These are phyloP conservation scores for Neuroscelio doddi DNA, from an alignment of 2,888 invertebrate species.

Conservation along the genomic window DNA sequence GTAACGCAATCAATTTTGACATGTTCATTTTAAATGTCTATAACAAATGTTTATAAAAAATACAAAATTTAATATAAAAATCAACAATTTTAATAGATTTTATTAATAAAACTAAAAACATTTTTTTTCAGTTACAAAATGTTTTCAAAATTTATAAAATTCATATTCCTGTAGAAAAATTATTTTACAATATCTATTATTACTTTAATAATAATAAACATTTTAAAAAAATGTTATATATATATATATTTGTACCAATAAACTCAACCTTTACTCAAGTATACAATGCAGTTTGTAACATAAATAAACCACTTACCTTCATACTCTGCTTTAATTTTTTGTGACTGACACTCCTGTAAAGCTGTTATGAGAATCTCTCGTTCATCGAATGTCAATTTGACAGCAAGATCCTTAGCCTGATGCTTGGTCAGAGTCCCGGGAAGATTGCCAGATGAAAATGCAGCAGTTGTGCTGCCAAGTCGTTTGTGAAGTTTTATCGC, in stretches of 20 bases:
- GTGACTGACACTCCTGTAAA: constrained; percentile 83
- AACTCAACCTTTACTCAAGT: constrained; percentile 5
- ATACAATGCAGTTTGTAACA: constrained; percentile 22
- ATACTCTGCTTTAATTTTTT: constrained; percentile 82
- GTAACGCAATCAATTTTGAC: too few species aligned
- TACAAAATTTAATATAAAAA: too few species aligned
- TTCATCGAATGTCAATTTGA: constrained; percentile 83
- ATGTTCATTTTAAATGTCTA: too few species aligned
- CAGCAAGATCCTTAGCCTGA: constrained; percentile 83
- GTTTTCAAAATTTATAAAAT: too few species aligned
- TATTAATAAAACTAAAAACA: too few species aligned
- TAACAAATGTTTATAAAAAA: too few species aligned
- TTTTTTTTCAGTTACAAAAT: too few species aligned
- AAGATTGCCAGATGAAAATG: constrained; percentile 36
- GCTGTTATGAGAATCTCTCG: constrained; percentile 80
- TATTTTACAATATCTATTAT: background rate
- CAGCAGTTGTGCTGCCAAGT: constrained; percentile 49
- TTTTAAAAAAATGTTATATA: background rate
- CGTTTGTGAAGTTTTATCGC: constrained; percentile 9
- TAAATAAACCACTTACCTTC: constrained; percentile 77
- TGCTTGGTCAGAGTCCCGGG: constrained; percentile 75
- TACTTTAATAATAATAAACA: too few species aligned
- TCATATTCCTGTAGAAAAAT: background rate
- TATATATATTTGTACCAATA: background rate
- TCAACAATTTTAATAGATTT: too few species aligned